Base-by-base conservation (phyloP, 2,113 vertebrate species). In the Mesoclemmys tuberculata region DNA sequence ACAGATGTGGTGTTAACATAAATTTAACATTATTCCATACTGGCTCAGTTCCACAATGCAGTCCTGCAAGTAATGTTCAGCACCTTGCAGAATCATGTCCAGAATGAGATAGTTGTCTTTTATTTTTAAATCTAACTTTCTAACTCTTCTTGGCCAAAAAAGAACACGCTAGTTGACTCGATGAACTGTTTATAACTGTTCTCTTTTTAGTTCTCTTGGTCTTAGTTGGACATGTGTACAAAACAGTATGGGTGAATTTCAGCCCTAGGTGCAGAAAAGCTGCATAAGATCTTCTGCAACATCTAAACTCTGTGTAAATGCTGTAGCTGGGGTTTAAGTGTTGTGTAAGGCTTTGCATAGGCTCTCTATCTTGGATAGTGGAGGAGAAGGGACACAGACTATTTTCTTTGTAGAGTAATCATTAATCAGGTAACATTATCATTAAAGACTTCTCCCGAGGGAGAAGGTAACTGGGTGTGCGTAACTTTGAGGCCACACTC, bases 131-230 rank as follows among this genome's bases (percentile, higher is more conserved):
- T 41, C 41, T 44, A 44, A 27, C 74, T 44, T 38, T 68, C 27
- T 71, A 89, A 80, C 22, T 74, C 75, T 24, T 52, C 54, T 80
- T 88, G 27, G 31, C 49, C 91, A 81, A 90, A 90, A 83, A 27
- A 9, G 26, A 87, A 82, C 10, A 80, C 4, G 4, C 56, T 54
- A 71, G 16, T 46, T 44, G 27, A 75, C 21, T 26, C 10, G 38
- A 41, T 74, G n/a, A 74, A 74, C 68, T 74, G n/a, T 74, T 74
- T 41, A 75, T 10, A 83, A 87, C 6, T 41, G 10, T 74, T 18
- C 84, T 80, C 80, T 81, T 24, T 78, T 80, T 14, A 85, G 82
- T 8, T 22, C 56, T 87, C 88, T 84, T 80, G 54, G 31, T 10
- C 8, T 82, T 85, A 77, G 35, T 89, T 80, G 89, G 44, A 13